A percentile compares a stretch with the other conserved stretches of the same genome.
These are phyloP conservation scores for Onthophagus sagittarius DNA, from an alignment of 2,888 invertebrate species.

Conservation along the genomic window DNA sequence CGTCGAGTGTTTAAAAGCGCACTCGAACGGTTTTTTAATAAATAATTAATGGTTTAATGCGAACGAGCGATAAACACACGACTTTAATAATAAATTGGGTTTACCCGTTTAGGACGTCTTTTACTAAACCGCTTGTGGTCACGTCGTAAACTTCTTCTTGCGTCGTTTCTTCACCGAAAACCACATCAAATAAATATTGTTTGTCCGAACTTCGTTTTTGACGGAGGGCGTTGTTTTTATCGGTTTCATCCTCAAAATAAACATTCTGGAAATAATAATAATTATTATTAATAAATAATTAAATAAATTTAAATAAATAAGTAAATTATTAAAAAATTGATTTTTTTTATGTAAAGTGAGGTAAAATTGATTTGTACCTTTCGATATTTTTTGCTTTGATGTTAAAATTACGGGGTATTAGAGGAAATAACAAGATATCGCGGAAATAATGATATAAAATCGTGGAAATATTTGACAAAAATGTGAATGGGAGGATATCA, in stretches of 20 bases:
- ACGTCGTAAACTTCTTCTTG: slow-evolving; percentile 87
- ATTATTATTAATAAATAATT: neutral
- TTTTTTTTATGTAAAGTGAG: too few species aligned
- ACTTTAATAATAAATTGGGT: slow-evolving; percentile 14
- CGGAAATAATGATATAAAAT: neutral
- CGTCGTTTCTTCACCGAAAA: slow-evolving; percentile 81
- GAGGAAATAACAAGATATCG: slow-evolving; percentile 10
- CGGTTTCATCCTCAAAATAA: slow-evolving; percentile 62
- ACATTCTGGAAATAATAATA: slow-evolving; percentile 54
- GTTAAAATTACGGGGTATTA: slow-evolving; percentile 12
- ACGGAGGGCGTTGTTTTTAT: slow-evolving; percentile 59
- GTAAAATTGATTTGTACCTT: too few species aligned
- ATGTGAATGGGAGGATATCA: neutral
- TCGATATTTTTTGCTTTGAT: neutral
- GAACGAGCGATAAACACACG: neutral
- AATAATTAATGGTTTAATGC: neutral
- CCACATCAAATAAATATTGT: slow-evolving; percentile 85
- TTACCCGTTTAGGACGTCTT: slow-evolving; percentile 68
- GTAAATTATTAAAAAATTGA: too few species aligned
- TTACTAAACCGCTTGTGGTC: slow-evolving; percentile 81
- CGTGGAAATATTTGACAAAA: neutral
- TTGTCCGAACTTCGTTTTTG: slow-evolving; percentile 72
- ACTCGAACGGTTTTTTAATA: neutral
- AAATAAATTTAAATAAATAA: too few species aligned
- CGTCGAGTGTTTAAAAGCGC: neutral